Percentiles rank a stretch among this genome's conserved stretches.
Evolutionary conservation across 37 sponge, comb jelly and placozoan species (phyloP).

Genomic region (Dysidea cf. avara): DNA sequence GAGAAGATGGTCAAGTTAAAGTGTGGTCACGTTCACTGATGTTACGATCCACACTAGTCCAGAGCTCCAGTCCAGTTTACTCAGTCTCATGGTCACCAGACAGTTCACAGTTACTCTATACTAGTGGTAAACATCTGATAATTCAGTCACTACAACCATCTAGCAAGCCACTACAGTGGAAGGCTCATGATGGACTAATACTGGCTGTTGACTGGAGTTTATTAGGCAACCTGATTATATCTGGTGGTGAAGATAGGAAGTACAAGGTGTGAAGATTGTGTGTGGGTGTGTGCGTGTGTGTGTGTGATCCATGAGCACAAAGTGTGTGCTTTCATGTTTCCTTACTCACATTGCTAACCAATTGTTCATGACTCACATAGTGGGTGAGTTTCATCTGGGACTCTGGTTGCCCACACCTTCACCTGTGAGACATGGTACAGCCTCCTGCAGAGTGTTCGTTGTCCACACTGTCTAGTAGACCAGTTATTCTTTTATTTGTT

Average conservation of each 20-base stretch:
- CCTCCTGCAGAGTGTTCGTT: no score
- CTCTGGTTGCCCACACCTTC: no score
- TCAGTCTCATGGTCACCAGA: conserved; percentile 93
- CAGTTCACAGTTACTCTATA: conserved; percentile 80
- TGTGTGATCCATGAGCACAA: no score
- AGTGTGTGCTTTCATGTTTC: no score
- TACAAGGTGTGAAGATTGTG: conserved; percentile 79
- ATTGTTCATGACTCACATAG: no score
- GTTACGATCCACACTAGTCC: conserved; percentile 83
- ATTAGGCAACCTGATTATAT: conserved; percentile 78
- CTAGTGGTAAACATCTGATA: conserved; percentile 74
- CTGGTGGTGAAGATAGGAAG: conserved; percentile 95
- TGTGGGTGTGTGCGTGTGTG: neutral
- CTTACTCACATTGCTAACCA: no score
- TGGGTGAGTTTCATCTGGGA: no score
- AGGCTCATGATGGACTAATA: conserved; percentile 92
- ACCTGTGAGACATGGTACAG: no score
- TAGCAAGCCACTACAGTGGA: conserved; percentile 86
- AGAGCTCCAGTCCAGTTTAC: conserved; percentile 81
- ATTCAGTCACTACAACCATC: conserved; percentile 90
- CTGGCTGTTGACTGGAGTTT: conserved; percentile 88
- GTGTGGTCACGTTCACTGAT: conserved; percentile 94
- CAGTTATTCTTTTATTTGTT: conserved; percentile 2
- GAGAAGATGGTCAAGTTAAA: conserved; percentile 95
- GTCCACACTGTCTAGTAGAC: no score